Conservation (phyloP, 2,797 vertebrate genomes). For the Sebastes oblongus region DNA sequence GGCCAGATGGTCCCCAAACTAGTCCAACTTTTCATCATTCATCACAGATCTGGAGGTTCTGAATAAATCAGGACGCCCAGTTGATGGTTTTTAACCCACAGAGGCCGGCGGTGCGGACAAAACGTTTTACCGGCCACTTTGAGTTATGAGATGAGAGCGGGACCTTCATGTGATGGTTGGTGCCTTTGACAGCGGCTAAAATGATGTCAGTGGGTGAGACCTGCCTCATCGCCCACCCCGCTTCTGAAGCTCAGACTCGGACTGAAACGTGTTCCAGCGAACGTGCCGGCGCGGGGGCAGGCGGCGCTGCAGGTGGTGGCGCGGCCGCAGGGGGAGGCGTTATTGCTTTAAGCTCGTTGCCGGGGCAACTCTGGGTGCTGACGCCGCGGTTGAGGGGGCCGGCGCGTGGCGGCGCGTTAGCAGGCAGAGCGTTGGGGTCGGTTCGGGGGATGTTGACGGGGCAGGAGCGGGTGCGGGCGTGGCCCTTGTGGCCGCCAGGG, state of each 20-base stretch:
- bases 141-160: slow-evolving; percentile 1
- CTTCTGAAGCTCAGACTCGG: slow-evolving; percentile 46
- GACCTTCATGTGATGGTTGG: background rate
- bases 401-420: slow-evolving; percentile 42
- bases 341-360: slow-evolving; percentile 87
- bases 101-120: background rate
- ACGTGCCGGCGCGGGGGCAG: slow-evolving; percentile 16
- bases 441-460: slow-evolving; percentile 87
- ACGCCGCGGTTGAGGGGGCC: slow-evolving; percentile 81
- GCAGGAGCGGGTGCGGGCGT: slow-evolving; percentile 91
- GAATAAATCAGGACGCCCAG: background rate
- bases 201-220: background rate
- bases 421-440: slow-evolving; percentile 68
- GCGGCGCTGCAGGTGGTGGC: background rate
- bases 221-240: background rate
- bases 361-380: slow-evolving; percentile 81
- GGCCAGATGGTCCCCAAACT: background rate
- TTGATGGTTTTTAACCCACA: background rate
- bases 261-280: slow-evolving; percentile 70
- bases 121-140: background rate
- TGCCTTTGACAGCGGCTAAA: background rate
- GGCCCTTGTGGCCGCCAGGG: slow-evolving; percentile 82
- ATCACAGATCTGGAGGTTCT: background rate
- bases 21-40: background rate
- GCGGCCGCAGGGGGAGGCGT: slow-evolving; percentile 58